A percentile compares a stretch with the other conserved stretches of the same genome.
Conservation (phyloP, 2,113 vertebrate genomes). For the Dasyurus viverrinus region DNA sequence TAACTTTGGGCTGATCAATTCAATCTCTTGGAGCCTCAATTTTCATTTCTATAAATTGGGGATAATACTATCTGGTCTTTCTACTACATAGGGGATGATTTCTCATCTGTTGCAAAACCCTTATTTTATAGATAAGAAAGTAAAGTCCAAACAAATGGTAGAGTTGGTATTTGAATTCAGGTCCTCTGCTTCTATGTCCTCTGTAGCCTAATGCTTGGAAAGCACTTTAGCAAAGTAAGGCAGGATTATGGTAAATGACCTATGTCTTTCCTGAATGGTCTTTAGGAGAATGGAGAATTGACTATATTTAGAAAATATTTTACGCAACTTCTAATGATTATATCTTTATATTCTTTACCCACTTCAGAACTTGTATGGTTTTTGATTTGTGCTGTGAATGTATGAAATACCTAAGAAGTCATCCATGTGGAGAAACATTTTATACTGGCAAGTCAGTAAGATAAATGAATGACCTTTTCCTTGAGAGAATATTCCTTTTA, state of each 20-base stretch:
- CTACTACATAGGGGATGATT: background rate
- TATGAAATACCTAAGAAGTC: background rate
- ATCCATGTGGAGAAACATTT: slow-evolving; percentile 28
- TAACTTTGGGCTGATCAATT: background rate
- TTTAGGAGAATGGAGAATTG: background rate
- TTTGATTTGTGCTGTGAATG: background rate
- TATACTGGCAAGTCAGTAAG: slow-evolving; percentile 25
- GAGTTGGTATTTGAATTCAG: background rate
- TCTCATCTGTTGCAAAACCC: background rate
- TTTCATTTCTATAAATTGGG: background rate
- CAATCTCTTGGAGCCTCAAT: background rate
- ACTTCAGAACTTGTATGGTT: slow-evolving; percentile 38
- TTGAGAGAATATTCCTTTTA: slow-evolving; percentile 47
- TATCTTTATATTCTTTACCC: background rate
- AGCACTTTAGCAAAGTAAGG: background rate
- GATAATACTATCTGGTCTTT: background rate
- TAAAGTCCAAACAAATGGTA: background rate
- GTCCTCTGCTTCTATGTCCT: background rate
- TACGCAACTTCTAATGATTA: background rate
- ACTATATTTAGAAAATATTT: slow-evolving; percentile 9
- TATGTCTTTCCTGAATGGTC: slow-evolving; percentile 1
- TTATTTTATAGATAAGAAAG: background rate
- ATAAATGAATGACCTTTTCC: background rate
- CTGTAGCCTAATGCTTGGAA: background rate
- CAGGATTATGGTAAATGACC: slow-evolving; percentile 30